Percentiles rank a stretch among this genome's conserved stretches.
Evolutionary conservation across 2,113 vertebrate genomes (phyloP).

Genomic region (Oreochromis aureus): DNA sequence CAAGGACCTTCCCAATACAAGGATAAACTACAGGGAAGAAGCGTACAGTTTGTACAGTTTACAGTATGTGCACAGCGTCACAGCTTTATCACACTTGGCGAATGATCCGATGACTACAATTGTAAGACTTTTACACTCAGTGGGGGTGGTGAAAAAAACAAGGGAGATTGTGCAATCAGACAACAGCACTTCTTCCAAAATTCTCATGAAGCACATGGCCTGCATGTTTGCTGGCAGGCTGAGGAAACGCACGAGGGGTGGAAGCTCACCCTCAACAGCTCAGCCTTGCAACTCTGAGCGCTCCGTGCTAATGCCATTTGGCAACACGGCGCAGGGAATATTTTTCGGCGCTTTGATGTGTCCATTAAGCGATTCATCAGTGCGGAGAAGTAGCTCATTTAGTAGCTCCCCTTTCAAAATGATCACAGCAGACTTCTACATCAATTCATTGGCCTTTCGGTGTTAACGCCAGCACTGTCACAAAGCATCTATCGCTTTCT

Average conservation of each 20-base stretch:
- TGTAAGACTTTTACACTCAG: slow-evolving; percentile 15
- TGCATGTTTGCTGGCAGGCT: slow-evolving; percentile 48
- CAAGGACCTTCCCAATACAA: not conserved
- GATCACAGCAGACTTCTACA: slow-evolving; percentile 39
- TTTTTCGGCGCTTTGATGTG: slow-evolving; percentile 59
- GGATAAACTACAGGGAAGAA: not conserved
- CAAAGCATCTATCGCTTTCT: slow-evolving; percentile 4
- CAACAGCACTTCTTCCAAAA: slow-evolving; percentile 20
- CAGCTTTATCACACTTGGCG: slow-evolving; percentile 3
- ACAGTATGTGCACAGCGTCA: not conserved
- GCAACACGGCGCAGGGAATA: slow-evolving; percentile 35
- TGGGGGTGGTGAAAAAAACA: not conserved
- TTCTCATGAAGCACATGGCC: slow-evolving; percentile 16
- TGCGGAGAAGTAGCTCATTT: slow-evolving; percentile 29
- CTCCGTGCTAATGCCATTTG: slow-evolving; percentile 53
- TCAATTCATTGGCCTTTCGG: slow-evolving; percentile 14
- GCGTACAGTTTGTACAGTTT: not conserved
- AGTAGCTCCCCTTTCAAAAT: slow-evolving; percentile 27
- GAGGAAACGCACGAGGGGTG: not conserved
- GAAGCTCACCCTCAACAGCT: slow-evolving; percentile 24
- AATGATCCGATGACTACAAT: not conserved
- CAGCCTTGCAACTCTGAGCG: slow-evolving; percentile 19
- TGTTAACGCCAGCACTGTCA: slow-evolving; percentile 28
- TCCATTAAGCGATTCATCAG: slow-evolving; percentile 58
- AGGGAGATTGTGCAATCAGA: slow-evolving; percentile 15